Evolutionary conservation across 2,113 vertebrate species (phyloP).

Genomic region (Chaetodon auriga): DNA sequence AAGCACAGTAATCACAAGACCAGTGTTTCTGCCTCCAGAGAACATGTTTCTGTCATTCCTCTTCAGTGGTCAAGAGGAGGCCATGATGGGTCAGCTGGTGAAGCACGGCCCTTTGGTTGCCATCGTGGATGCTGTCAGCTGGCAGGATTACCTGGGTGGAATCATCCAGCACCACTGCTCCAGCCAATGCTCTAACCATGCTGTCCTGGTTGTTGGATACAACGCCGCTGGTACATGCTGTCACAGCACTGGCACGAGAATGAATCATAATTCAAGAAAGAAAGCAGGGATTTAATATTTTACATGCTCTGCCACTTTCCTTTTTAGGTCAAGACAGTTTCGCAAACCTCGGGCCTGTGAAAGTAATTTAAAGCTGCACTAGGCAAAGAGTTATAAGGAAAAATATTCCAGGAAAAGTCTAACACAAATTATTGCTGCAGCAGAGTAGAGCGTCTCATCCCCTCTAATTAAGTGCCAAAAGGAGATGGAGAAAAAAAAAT

Average conservation of each 20-base stretch:
- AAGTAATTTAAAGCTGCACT: slow-evolving; percentile 25
- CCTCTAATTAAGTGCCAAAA: slow-evolving; percentile 13
- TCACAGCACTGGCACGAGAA: not conserved
- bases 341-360: not conserved
- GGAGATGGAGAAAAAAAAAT: not conserved
- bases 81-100: slow-evolving; percentile 89
- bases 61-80: slow-evolving; percentile 86
- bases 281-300: not conserved
- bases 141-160: slow-evolving; percentile 96
- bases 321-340: slow-evolving; percentile 10
- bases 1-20: not conserved
- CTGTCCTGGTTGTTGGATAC: slow-evolving; percentile 91
- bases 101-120: slow-evolving; percentile 89
- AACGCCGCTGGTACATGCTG: slow-evolving; percentile 86
- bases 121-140: slow-evolving; percentile 92
- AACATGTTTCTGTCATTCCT: slow-evolving; percentile 12
- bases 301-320: too few relatives aligned
- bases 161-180: slow-evolving; percentile 96
- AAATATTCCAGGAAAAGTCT: not conserved
- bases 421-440: slow-evolving; percentile 14
- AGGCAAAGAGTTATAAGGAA: not conserved
- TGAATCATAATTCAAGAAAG: not conserved
- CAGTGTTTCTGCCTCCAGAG: not conserved
- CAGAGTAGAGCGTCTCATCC: not conserved
- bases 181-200: slow-evolving; percentile 91